phyloP scores from a whole-genome alignment of 2,113 vertebrate species.

The Pongo abelii region DNA sequence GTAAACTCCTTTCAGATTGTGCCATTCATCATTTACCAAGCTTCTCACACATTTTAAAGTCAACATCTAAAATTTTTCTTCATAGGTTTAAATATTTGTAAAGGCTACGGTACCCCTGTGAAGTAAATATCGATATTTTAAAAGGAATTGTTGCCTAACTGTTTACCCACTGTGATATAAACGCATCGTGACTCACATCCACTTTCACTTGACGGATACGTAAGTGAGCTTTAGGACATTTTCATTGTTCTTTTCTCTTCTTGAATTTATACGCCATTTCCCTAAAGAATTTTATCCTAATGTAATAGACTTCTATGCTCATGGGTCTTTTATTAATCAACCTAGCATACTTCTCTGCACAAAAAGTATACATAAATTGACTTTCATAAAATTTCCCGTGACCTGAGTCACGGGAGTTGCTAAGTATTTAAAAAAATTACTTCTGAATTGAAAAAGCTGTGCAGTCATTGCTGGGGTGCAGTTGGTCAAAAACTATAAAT shows the following conservation, averaged over 20 bases:
- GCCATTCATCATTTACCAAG: background rate
- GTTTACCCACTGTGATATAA: rapidly evolving
- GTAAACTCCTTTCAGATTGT: rapidly evolving
- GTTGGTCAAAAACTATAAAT: rapidly evolving
- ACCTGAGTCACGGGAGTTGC: background rate
- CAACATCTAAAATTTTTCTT: background rate
- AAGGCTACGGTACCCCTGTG: rapidly evolving
- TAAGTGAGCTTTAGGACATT: background rate
- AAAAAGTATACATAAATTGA: background rate
- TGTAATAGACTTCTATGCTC: background rate
- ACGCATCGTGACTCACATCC: background rate
- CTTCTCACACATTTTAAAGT: rapidly evolving
- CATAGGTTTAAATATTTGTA: background rate
- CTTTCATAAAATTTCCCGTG: background rate
- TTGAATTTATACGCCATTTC: no score
- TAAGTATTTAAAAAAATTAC: background rate
- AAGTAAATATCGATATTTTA: background rate
- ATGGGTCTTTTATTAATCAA: background rate
- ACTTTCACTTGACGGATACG: rapidly evolving
- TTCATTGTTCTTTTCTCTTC: background rate
- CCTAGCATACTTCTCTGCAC: background rate
- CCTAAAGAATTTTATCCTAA: background rate
- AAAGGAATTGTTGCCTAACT: background rate
- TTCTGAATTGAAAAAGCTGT: background rate
- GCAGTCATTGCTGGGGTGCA: background rate